Evolutionary conservation across 2,888 invertebrate species (phyloP), one percentile per base, ranked within the genome.

Genomic region (Portevinia maculata): DNA sequence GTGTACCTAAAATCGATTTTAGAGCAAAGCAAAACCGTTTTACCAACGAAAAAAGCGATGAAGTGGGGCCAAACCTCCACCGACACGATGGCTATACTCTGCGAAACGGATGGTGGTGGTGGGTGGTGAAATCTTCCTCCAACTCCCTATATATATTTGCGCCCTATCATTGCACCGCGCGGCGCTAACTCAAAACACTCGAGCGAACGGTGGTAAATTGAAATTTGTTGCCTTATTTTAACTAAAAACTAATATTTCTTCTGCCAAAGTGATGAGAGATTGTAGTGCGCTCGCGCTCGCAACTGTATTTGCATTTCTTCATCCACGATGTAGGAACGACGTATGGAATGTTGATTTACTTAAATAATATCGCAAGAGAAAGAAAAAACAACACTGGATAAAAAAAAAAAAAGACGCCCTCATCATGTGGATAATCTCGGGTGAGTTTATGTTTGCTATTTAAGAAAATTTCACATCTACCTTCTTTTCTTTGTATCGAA

Each of bases 131-230:
- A 9, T 64, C 48, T 39, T 55, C 55, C 17, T 44, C 62, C 62
- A 71, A 59, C 59, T 67, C 67, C 59, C 46, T 67, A 34, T 24
- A 24, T 24, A 24, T 24, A 24, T 34, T 30, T 30, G 24, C 30
- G 50, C 32, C 60, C 55, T 39, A 44, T 50, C 46, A 21, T 44
- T 19, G 50, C 57, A 32, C 32, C 6, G 28, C 28, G 28, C 34
- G 34, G 17, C 24, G 37, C 19, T 19, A 60, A 67, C 34, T 53
- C 41, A n/a, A 37, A 75, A 70, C 32, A 57, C 48, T 24, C 15
- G 3, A 48, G 39, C 71, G 28, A 37, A 64, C 87, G 89, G 88
- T 87, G 89, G 88, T 89, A 89, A 89, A 87, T 89, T 87, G 83
- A 85, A 67, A 78, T 73, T 85, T 85, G 50, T 67, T 79, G 76